Conservation (phyloP, 2,797 vertebrate species). For the Brachyalestes nurse region DNA sequence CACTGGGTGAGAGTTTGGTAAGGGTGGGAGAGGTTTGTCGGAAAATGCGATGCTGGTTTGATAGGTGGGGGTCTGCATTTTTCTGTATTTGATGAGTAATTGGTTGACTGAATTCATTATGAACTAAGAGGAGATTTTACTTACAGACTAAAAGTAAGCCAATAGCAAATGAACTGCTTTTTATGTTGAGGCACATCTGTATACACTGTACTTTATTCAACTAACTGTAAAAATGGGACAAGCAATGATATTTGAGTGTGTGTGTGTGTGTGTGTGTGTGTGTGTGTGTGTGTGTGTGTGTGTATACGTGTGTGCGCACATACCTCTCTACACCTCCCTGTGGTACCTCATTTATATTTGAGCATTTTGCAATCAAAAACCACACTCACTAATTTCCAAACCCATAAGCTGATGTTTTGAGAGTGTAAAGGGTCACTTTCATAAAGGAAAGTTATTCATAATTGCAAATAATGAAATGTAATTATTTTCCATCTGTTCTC, state of each 20-base stretch:
- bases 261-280: too few species aligned
- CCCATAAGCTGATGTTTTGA: conserved; percentile 5
- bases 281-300: too few species aligned
- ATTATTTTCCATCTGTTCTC: conserved; percentile 16
- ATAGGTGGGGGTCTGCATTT: conserved; percentile 30
- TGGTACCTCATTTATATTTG: not conserved
- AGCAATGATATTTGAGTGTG: too few species aligned
- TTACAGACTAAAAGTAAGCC: not conserved
- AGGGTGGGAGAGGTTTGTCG: conserved; percentile 35
- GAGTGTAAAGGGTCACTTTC: not conserved
- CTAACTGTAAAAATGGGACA: too few species aligned
- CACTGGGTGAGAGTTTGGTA: conserved; percentile 21
- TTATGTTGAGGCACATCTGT: not conserved
- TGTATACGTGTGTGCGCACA: too few species aligned
- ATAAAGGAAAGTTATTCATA: not conserved
- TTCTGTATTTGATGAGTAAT: conserved; percentile 39
- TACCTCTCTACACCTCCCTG: not conserved
- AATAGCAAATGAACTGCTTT: not conserved
- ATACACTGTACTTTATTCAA: not conserved
- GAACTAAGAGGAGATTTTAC: not conserved
- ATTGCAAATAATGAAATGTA: not conserved
- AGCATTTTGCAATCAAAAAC: not conserved
- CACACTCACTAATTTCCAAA: not conserved
- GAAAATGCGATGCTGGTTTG: conserved; percentile 32
- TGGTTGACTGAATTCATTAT: conserved; percentile 21